Percentiles rank a stretch among this genome's conserved stretches.
Evolutionary conservation across 1,140 invertebrate species (phyloP).

Genomic region (Aphis gossypii): DNA sequence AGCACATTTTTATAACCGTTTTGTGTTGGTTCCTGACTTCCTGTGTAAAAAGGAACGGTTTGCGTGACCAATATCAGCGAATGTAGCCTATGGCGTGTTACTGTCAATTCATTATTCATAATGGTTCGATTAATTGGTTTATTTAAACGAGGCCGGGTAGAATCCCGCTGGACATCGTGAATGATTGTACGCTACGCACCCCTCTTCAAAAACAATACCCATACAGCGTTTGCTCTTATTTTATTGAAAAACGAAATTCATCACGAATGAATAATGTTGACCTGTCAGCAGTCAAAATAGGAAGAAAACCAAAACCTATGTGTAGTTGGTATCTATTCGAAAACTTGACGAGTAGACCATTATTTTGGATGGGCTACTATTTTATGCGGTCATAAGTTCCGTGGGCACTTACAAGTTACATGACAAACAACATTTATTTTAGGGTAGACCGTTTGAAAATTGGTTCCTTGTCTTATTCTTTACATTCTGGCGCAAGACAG

Average conservation of each 20-base stretch:
- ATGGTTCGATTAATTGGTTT: slow-evolving; percentile 50
- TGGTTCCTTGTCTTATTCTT: neutral
- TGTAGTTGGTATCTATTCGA: neutral
- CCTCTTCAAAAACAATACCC: slow-evolving; percentile 2
- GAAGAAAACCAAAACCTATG: neutral
- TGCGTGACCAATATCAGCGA: neutral
- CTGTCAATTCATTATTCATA: slow-evolving; percentile 10
- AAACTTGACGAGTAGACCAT: neutral
- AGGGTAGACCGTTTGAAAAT: neutral
- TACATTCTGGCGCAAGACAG: neutral
- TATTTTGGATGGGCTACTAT: neutral
- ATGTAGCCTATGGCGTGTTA: slow-evolving; percentile 28
- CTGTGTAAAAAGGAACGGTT: neutral
- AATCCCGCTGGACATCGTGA: neutral
- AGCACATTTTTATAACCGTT: neutral
- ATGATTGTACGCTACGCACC: neutral
- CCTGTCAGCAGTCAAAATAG: neutral
- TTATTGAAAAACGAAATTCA: slow-evolving; percentile 47
- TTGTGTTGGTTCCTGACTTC: neutral
- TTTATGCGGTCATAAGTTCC: neutral
- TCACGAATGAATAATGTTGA: neutral
- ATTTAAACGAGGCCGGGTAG: slow-evolving; percentile 28
- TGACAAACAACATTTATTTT: neutral
- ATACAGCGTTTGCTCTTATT: neutral
- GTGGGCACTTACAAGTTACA: neutral